Percentiles rank a stretch among this genome's conserved stretches.
Conservation (phyloP, 1,140 invertebrate species). For the Odontomachus brunneus region DNA sequence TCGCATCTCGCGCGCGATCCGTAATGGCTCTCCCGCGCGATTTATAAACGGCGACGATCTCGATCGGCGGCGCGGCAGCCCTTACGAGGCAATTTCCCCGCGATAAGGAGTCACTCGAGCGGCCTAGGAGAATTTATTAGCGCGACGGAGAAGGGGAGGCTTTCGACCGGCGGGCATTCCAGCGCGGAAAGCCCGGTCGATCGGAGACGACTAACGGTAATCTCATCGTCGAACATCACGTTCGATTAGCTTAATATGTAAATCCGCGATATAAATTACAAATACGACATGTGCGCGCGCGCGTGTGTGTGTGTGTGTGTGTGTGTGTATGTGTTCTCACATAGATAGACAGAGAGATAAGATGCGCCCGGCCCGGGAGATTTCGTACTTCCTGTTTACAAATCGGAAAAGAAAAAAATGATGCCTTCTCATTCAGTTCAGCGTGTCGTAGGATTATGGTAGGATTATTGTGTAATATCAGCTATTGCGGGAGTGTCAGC, state of each 20-base stretch:
- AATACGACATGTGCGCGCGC: constrained; percentile 28
- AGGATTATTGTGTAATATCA: constrained; percentile 41
- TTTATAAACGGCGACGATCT: constrained; percentile 61
- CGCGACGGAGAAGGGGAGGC: not conserved
- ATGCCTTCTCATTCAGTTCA: constrained; percentile 24
- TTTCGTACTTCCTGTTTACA: constrained; percentile 52
- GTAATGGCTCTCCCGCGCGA: constrained; percentile 63
- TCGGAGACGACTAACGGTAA: constrained; percentile 35
- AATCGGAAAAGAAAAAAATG: not conserved
- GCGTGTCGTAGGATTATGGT: constrained; percentile 18
- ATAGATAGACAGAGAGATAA: no score
- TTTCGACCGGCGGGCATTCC: constrained; percentile 22
- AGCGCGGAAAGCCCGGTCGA: constrained; percentile 29
- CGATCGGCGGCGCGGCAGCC: constrained; percentile 12
- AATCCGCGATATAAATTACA: constrained; percentile 67
- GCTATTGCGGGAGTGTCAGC: not conserved
- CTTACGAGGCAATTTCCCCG: constrained; percentile 43
- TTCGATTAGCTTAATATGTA: constrained; percentile 58
- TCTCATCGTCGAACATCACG: constrained; percentile 36
- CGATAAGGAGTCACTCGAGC: constrained; percentile 50
- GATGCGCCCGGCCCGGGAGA: not conserved
- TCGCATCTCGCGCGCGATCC: constrained; percentile 37
- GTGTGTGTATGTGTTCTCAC: not conserved
- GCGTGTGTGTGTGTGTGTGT: not conserved
- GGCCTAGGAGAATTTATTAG: constrained; percentile 56